A percentile compares a stretch with the other conserved stretches of the same genome.
Evolutionary conservation across 2,797 vertebrate genomes (phyloP).

Genomic region (Phataginus tricuspis): DNA sequence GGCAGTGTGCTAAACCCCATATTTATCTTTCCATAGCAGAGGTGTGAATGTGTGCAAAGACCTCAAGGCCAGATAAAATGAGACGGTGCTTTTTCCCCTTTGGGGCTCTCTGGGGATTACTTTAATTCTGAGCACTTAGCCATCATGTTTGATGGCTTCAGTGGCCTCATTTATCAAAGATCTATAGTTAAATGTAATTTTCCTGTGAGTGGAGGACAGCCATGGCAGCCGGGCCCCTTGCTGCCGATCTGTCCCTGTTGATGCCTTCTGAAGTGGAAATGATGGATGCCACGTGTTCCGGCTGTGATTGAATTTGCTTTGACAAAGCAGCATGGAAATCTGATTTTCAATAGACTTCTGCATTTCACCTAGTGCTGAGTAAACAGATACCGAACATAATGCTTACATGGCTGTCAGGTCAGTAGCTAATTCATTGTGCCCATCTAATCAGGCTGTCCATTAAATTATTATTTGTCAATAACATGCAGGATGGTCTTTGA

Average conservation of each 20-base stretch:
- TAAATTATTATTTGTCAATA: slow-evolving; percentile 88
- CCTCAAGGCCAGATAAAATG: slow-evolving; percentile 78
- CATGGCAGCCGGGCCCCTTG: slow-evolving; percentile 81
- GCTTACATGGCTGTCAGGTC: slow-evolving; percentile 83
- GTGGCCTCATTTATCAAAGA: slow-evolving; percentile 87
- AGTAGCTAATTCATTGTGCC: slow-evolving; percentile 87
- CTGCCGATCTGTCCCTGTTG: slow-evolving; percentile 85
- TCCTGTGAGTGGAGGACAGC: slow-evolving; percentile 84
- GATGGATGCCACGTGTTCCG: slow-evolving; percentile 88
- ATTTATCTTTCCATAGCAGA: slow-evolving; percentile 55
- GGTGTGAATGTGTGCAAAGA: slow-evolving; percentile 29
- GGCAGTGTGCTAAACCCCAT: background rate
- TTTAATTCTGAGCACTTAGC: slow-evolving; percentile 86
- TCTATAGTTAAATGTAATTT: slow-evolving; percentile 89
- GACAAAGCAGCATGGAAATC: slow-evolving; percentile 89
- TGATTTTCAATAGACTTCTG: slow-evolving; percentile 88
- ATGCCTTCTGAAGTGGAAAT: slow-evolving; percentile 89
- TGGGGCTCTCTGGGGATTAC: slow-evolving; percentile 78
- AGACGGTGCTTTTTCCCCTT: slow-evolving; percentile 73
- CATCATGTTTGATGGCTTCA: slow-evolving; percentile 84
- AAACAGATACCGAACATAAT: slow-evolving; percentile 88
- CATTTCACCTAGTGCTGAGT: slow-evolving; percentile 87
- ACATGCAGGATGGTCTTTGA: slow-evolving; percentile 79
- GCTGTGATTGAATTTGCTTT: slow-evolving; percentile 90
- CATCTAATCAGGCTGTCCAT: slow-evolving; percentile 86